Percentiles rank a stretch among this genome's conserved stretches.
Evolutionary conservation across 2,113 vertebrate species (phyloP).

Genomic region (Rafetus swinhoei): DNA sequence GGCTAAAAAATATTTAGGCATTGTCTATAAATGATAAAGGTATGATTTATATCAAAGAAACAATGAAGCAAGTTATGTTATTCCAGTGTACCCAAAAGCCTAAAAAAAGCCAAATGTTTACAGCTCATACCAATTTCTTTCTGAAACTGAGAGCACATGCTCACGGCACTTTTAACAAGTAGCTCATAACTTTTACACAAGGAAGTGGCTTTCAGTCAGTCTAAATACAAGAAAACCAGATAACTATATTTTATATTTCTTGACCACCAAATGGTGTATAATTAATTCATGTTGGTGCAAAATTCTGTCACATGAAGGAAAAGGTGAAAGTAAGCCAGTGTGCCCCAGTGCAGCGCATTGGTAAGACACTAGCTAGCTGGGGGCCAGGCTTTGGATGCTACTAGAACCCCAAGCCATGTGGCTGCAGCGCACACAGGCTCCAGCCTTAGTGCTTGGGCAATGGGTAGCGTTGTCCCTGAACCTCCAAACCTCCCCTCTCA

Average conservation of each 20-base stretch:
- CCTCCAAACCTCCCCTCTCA: too few species aligned
- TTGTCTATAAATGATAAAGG: background rate
- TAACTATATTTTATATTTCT: background rate
- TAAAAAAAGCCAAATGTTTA: background rate
- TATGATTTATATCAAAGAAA: background rate
- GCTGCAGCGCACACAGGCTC: too few species aligned
- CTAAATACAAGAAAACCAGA: background rate
- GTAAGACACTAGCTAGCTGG: too few species aligned
- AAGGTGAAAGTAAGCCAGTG: too few species aligned
- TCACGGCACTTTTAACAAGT: background rate
- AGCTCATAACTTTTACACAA: background rate
- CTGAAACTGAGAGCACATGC: background rate
- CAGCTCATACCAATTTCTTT: background rate
- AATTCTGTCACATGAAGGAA: background rate
- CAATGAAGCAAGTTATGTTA: background rate
- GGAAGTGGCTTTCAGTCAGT: background rate
- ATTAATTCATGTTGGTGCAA: background rate
- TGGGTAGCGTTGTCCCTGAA: too few species aligned
- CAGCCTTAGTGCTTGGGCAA: too few species aligned
- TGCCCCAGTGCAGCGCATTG: too few species aligned
- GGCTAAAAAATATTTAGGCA: background rate
- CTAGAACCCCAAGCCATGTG: too few species aligned
- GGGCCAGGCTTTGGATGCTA: too few species aligned
- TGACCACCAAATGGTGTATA: background rate
- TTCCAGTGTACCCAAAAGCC: background rate